Evolutionary conservation across 2,888 invertebrate genomes (phyloP), one percentile per base, ranked within the genome.

Genomic region (Parapristionchus giblindavisi): DNA sequence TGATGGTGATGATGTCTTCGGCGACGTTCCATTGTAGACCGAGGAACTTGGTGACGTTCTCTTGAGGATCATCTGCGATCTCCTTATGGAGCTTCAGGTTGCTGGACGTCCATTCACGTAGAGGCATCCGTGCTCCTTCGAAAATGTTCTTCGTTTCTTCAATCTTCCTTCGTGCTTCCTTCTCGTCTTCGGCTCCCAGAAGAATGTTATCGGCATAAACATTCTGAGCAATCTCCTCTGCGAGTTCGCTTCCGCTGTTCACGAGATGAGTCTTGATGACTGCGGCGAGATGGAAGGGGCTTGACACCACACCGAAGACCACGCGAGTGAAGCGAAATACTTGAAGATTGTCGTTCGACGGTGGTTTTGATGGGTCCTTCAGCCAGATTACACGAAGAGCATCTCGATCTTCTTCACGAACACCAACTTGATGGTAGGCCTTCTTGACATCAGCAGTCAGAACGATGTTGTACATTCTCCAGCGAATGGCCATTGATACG

Each of bases 361-460:
- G 68, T 14, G 75, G 77, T 21, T 66, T 56, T 1, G 6, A 38
- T 4, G 38, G 6, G 54, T 83, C 79, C 21, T 77, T 76, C 1
- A 79, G 43, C 80, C 80, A 83, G 27, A 83, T 48, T 36, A 83
- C 77, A 6, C 78, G 63, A 0, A 79, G 77, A 0, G 60, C 54
- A 43, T 83, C 75, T 21, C 82, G 34, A 48, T 78, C 78, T 36
- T 63, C 21, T 27, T 54, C 40, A 5, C 75, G 56, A 11, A 84
- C 58, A 3, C 27, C 29, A 5, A 84, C 52, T 36, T 76, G 76
- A 40, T 80, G 80, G 66, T 82, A 84, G 0, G 84, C 84, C 58
- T 81, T 84, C 52, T 80, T 79, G n/a, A 83, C 74, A 60, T 83
- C 83, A 1, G 77, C 61, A 1, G 77, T 36, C 2, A 82, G 14